Base-by-base conservation (phyloP, 1,140 invertebrate genomes). In the Drosophila simulans region DNA sequence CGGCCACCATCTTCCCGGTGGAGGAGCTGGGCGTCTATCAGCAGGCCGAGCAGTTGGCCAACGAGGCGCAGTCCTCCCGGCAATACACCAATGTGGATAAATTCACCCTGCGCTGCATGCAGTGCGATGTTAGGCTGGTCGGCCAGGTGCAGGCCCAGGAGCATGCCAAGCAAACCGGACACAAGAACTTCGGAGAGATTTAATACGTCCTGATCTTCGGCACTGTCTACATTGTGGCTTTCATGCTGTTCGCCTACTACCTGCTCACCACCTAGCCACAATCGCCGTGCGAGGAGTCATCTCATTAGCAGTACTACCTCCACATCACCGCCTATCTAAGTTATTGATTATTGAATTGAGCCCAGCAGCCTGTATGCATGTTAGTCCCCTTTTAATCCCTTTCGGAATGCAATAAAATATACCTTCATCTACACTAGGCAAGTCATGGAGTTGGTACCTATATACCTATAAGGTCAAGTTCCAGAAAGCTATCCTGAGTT, bases 111-210 rank as follows among this genome's bases (percentile, higher is more conserved):
- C 95, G 95, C 62, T 99, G 98, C 92, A 93, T 96, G 65, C 93
- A 95, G 13, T 99, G 98, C 92, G 94, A 96, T 73, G 92, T 94
- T 15, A 92, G 94, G 71, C 91, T 99, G 1, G 95, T 93, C 55
- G 97, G 98, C 11, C 95, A 97, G 88, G 92, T 92, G 2, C 95
- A 97, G 88, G 97, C 97, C 1, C 95, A 96, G 76, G 93, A 95
- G 49, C 98, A 99, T 93, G 97, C 97, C 11, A 95, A 96, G 92
- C 93, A 94, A 48, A 98, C 97, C 1, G 96, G 95, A 27, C 98
- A 99, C 92, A 94, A 94, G 39, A 96, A 95, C 77, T 99, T 98
- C 93, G 96, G 96, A n/a, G 98, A 99, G 94, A 93, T 95, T 86
- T 95, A 94, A 92, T 91, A 91, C 88, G 82, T 89, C 56, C 64